Percentiles rank a stretch among this genome's conserved stretches.
Evolutionary conservation across 2,888 invertebrate genomes (phyloP).

Genomic region (Griposia aprilina): DNA sequence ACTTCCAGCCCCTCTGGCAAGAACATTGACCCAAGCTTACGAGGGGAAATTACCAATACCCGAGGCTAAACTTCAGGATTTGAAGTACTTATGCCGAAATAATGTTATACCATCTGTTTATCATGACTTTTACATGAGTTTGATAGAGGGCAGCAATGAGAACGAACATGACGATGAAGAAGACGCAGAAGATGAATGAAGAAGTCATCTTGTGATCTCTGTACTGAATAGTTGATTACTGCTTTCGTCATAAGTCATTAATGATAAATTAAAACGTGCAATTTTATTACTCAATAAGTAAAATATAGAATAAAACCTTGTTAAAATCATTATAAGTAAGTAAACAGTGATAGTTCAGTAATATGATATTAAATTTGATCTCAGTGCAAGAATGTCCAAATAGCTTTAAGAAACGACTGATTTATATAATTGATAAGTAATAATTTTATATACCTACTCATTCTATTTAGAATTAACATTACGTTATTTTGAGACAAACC

Average conservation of each 20-base stretch:
- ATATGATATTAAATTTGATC: slow-evolving; percentile 10
- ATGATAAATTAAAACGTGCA: slow-evolving; percentile 21
- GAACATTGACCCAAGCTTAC: slow-evolving; percentile 39
- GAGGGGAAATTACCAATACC: slow-evolving; percentile 38
- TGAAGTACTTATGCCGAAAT: slow-evolving; percentile 42
- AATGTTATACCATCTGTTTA: slow-evolving; percentile 43
- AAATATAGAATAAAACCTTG: slow-evolving; percentile 14
- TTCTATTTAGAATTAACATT: neutral
- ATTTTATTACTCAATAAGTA: slow-evolving; percentile 25
- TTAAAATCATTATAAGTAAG: slow-evolving; percentile 10
- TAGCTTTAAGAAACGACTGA: slow-evolving; percentile 25
- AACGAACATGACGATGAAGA: slow-evolving; percentile 15
- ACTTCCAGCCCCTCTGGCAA: slow-evolving; percentile 30
- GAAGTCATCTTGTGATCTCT: slow-evolving; percentile 15
- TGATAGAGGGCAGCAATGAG: slow-evolving; percentile 24
- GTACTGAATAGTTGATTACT: slow-evolving; percentile 16
- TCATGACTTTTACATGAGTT: slow-evolving; percentile 44
- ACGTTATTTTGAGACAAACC: slow-evolving; percentile 3
- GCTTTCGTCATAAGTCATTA: slow-evolving; percentile 8
- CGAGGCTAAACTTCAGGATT: slow-evolving; percentile 43
- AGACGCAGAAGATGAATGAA: neutral
- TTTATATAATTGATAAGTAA: slow-evolving; percentile 21
- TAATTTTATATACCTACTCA: slow-evolving; percentile 1
- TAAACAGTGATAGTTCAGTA: neutral
- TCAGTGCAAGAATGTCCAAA: slow-evolving; percentile 19